Base-by-base conservation (phyloP, 2,113 vertebrate species). In the Ivindomyrus marchei region DNA sequence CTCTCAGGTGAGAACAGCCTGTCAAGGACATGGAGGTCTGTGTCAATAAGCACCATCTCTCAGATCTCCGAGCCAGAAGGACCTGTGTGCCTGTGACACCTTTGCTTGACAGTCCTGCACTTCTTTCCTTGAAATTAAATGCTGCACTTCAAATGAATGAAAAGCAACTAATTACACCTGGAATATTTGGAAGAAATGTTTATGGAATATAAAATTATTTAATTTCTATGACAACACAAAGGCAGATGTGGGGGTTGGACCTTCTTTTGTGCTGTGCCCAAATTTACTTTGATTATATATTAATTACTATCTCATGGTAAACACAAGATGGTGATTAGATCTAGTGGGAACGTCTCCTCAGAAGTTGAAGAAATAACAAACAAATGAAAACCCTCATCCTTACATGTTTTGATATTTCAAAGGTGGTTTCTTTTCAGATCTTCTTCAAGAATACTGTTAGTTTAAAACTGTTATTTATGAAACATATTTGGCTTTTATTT, bases 211-310 rank as follows among this genome's bases (percentile, higher is more conserved):
- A 90, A 92, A 91, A 90, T 88, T n/a, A 77, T 91, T 95, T 94
- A 93, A 95, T 95, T 94, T 92, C 93, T 91, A 91, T 92, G 95
- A 96, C 94, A 94, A 95, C 95, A 94, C 92, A 92, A 94, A 90
- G 93, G 92, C 89, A 87, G 93, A 92, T 93, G 93, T 89, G 87
- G 92, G 93, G 94, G 96, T 95, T 90, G 94, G 94, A 94, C 92
- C 93, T 93, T 94, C 93, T 93, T 95, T 94, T 94, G 95, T 94
- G 95, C 92, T 93, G 94, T 94, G 93, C 93, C 92, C 93, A 89
- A 93, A 94, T 95, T 95, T 94, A 94, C 96, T 96, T 96, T 96
- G 95, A 96, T 96, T 95, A 96, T 94, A 95, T 96, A 96, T 96
- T 96, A 96, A 96, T 96, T 96, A 95, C 94, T 88, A 94, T 96